Evolutionary conservation across 1,140 invertebrate species (phyloP).

Genomic region (Plutomurus gul): DNA sequence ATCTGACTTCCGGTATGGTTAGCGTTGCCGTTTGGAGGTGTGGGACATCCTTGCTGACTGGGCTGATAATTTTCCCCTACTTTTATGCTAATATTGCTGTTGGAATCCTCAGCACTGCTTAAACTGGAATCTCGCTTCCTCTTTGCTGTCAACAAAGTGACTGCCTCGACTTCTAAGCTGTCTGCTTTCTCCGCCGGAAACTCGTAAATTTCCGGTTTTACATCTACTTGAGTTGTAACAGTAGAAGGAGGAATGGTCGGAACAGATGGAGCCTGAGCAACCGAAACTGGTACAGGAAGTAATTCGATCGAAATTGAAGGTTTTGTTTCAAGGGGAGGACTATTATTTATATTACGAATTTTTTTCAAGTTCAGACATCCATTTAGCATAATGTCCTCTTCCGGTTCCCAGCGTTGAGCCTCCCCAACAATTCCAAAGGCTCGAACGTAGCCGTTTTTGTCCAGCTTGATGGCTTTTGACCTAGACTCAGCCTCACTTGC

Average conservation of each 20-base stretch:
- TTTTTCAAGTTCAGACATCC: constrained; percentile 49
- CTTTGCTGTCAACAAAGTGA: background rate
- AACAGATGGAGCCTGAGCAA: background rate
- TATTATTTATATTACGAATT: constrained; percentile 33
- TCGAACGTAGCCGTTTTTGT: constrained; percentile 36
- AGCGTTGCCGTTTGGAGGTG: constrained; percentile 40
- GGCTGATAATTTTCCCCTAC: background rate
- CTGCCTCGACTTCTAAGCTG: background rate
- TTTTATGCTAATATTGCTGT: background rate
- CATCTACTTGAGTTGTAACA: constrained; percentile 12
- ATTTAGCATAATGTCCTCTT: constrained; percentile 38
- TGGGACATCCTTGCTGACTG: background rate
- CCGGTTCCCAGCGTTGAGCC: constrained; percentile 47
- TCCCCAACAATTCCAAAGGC: constrained; percentile 47
- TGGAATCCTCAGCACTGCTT: background rate
- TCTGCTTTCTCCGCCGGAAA: background rate
- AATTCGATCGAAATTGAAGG: background rate
- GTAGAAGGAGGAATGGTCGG: background rate
- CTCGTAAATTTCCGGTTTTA: constrained; percentile 20
- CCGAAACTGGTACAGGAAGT: background rate
- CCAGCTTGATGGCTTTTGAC: background rate
- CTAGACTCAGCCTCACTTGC: background rate
- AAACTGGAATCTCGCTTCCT: constrained; percentile 42
- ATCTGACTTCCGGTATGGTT: background rate
- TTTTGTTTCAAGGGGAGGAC: background rate